Conservation (phyloP, 2,797 vertebrate genomes). For the Avahi laniger region DNA sequence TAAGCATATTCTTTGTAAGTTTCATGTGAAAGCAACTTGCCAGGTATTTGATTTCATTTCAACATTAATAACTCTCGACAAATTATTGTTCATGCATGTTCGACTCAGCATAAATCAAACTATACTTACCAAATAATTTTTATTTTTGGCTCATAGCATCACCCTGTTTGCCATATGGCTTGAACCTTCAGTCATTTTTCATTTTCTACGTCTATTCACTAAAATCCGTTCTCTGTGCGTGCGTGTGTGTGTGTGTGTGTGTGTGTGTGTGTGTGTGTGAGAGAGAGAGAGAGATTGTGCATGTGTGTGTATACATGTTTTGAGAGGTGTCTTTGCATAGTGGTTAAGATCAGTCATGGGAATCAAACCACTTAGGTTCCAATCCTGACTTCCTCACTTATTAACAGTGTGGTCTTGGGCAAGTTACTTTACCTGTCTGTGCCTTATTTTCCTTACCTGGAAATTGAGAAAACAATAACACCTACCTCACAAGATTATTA, state of each 20-base stretch:
- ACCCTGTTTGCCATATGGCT: neutral
- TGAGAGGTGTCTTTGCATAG: neutral
- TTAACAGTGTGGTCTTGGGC: neutral
- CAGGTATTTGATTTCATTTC: slow-evolving; percentile 16
- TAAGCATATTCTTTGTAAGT: neutral
- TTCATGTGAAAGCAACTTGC: neutral
- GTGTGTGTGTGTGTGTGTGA: too few relatives aligned
- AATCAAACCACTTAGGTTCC: neutral
- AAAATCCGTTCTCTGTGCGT: neutral
- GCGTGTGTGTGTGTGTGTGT: neutral
- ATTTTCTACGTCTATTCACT: neutral
- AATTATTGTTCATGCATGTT: neutral
- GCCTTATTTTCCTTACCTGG: neutral
- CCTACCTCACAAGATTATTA: neutral
- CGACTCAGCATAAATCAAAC: neutral
- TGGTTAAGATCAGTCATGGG: neutral
- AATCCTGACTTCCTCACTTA: neutral
- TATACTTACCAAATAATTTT: neutral
- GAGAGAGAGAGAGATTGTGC: neutral
- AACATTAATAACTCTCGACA: neutral
- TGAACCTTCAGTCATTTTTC: neutral
- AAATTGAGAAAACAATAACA: neutral
- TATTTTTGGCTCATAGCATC: neutral
- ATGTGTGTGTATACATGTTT: neutral
- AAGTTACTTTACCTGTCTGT: neutral